Evolutionary conservation across 2,797 vertebrate species (phyloP).

Genomic region (Pseudochirops corinnae): DNA sequence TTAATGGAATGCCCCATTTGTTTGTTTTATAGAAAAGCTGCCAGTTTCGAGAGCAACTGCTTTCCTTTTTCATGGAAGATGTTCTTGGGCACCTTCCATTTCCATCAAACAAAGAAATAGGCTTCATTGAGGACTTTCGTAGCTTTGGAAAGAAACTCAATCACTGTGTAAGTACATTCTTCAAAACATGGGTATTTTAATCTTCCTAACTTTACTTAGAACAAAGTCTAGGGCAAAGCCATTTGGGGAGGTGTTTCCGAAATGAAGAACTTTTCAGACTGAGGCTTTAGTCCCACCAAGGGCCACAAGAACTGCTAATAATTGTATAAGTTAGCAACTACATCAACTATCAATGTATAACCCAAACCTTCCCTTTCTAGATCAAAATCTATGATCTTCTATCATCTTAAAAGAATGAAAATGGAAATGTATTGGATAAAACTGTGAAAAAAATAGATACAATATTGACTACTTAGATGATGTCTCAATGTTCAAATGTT

Average conservation of each 20-base stretch:
- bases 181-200: not conserved
- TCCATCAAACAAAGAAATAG: conserved; percentile 61
- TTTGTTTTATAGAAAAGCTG: conserved; percentile 83
- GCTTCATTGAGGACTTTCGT: conserved; percentile 81
- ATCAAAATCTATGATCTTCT: not conserved
- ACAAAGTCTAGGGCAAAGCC: not conserved
- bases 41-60: conserved; percentile 81
- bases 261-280: not conserved
- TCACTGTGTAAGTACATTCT: conserved; percentile 81
- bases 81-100: conserved; percentile 78
- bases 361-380: not conserved
- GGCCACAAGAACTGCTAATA: not conserved
- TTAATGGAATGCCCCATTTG: conserved; percentile 19
- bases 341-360: not conserved
- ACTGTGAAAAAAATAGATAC: not conserved
- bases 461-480: not conserved
- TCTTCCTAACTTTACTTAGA: not conserved
- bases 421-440: not conserved
- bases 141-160: conserved; percentile 77
- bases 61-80: conserved; percentile 83
- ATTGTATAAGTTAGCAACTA: not conserved
- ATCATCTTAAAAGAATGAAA: not conserved
- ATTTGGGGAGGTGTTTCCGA: not conserved
- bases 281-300: not conserved
- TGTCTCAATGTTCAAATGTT: not conserved